Base-by-base conservation (phyloP, 2,113 vertebrate species). In the Oncorhynchus tshawytscha region DNA sequence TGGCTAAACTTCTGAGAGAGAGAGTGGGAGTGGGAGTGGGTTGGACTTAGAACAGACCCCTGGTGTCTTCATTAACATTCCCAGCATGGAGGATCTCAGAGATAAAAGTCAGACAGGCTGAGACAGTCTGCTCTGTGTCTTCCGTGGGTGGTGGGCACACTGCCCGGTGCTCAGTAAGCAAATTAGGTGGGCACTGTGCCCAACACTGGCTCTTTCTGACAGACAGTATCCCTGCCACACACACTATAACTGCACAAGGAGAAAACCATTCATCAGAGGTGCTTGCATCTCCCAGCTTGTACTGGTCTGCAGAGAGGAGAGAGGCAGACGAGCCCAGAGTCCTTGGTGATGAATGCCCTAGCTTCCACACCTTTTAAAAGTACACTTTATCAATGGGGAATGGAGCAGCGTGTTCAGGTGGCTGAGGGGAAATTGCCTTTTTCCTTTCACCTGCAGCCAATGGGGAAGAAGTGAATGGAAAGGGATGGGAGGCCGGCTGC, bases 311-410 rank as follows among this genome's bases (percentile, higher is more conserved):
- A 66, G 73, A 29, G 78, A 73, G 73, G 69, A 39, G 71, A 54
- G 79, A 51, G 51, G 69, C 71, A 13, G 74, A 64, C 51, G 54
- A 72, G 71, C 48, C 68, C 64, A 81, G 29, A 62, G 54, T 73
- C 81, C 76, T 57, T 69, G 75, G 85, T 91, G 90, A 90, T 92
- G 87, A 90, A 91, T 90, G 88, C 83, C 78, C 81, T 83, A 72
- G 80, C 87, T 89, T 86, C 82, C 81, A 51, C 31, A 8, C 67
- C 69, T 85, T 88, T 89, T 85, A 88, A 87, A 88, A 86, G 86
- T 89, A 87, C 86, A 90, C 88, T 92, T 91, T 90, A 88, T 91
- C 88, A 85, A 77, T 86, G 88, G 88, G 82, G 78, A 89, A 88
- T 90, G 91, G 81, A 81, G 86, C 82, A 13, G 75, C 76, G 79